Evolutionary conservation across 2,888 invertebrate species (phyloP).

Genomic region (Synergus laeviventris): DNA sequence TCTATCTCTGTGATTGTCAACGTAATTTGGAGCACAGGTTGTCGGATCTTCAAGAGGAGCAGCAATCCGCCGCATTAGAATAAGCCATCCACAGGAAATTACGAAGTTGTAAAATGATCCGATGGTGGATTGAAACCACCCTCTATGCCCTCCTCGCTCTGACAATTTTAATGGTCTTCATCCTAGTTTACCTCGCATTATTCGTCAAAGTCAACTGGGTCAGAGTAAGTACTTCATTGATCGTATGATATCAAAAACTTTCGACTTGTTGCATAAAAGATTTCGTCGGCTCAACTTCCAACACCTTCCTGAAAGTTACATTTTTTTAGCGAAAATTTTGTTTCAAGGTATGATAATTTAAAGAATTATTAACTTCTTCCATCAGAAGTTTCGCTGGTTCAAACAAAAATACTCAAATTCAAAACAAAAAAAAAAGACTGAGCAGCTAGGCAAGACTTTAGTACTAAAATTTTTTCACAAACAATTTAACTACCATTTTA

Average conservation of each 20-base stretch:
- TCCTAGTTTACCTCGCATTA: slow-evolving; percentile 63
- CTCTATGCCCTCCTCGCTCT: slow-evolving; percentile 42
- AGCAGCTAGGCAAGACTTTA: too few species aligned
- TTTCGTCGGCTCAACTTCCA: background rate
- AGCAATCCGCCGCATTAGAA: background rate
- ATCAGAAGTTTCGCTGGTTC: too few species aligned
- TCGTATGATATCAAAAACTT: background rate
- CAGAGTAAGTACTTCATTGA: slow-evolving; percentile 61
- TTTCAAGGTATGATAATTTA: too few species aligned
- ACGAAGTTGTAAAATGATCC: slow-evolving; percentile 16
- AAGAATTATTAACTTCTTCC: too few species aligned
- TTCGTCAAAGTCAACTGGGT: slow-evolving; percentile 70
- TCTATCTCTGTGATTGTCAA: background rate
- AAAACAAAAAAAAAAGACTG: too few species aligned
- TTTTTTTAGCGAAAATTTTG: too few species aligned
- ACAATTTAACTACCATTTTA: too few species aligned
- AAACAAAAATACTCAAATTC: too few species aligned
- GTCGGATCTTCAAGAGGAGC: slow-evolving; percentile 8
- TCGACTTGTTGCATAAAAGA: background rate
- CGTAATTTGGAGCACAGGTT: background rate
- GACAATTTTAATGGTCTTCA: slow-evolving; percentile 47
- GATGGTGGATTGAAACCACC: slow-evolving; percentile 29
- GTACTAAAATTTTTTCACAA: too few species aligned
- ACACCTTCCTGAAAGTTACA: background rate
- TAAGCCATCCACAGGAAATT: slow-evolving; percentile 7